Evolutionary conservation across 2,888 invertebrate genomes (phyloP).

Genomic region (Diadegma fenestrale): DNA sequence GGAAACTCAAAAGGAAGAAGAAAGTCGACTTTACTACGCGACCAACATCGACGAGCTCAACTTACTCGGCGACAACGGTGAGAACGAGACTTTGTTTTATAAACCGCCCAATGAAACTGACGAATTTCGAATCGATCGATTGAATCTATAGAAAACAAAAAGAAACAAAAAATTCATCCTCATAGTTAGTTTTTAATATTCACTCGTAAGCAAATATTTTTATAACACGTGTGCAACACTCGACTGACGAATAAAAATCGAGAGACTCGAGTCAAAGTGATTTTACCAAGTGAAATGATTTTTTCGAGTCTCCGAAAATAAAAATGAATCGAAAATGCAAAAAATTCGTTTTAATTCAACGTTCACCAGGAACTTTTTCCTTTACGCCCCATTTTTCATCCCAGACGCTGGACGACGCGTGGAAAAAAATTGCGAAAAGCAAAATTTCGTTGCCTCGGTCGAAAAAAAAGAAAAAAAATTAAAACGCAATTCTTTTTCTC

Average conservation of each 20-base stretch:
- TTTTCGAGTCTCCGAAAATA: not conserved
- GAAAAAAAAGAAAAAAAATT: too few relatives aligned
- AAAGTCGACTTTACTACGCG: conserved; percentile 62
- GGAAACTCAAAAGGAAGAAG: conserved; percentile 36
- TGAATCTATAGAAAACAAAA: conserved; percentile 73
- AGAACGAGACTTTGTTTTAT: conserved; percentile 66
- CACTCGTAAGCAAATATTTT: not conserved
- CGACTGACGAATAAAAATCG: conserved; percentile 3
- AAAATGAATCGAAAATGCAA: not conserved
- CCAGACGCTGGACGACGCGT: not conserved
- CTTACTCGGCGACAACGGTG: conserved; percentile 75
- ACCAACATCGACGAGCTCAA: conserved; percentile 78
- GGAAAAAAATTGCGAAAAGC: not conserved
- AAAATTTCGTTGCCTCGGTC: too few relatives aligned
- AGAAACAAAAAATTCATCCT: not conserved
- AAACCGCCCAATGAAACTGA: conserved; percentile 53
- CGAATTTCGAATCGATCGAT: conserved; percentile 75
- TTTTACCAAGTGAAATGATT: not conserved
- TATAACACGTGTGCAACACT: conserved; percentile 1
- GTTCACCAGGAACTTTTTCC: not conserved
- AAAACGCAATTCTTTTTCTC: too few relatives aligned
- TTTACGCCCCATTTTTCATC: not conserved
- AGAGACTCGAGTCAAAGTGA: not conserved
- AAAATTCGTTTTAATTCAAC: not conserved
- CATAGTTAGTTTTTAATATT: not conserved